Conservation (phyloP, 2,888 invertebrate species). For the Asteroscopus sphinx region DNA sequence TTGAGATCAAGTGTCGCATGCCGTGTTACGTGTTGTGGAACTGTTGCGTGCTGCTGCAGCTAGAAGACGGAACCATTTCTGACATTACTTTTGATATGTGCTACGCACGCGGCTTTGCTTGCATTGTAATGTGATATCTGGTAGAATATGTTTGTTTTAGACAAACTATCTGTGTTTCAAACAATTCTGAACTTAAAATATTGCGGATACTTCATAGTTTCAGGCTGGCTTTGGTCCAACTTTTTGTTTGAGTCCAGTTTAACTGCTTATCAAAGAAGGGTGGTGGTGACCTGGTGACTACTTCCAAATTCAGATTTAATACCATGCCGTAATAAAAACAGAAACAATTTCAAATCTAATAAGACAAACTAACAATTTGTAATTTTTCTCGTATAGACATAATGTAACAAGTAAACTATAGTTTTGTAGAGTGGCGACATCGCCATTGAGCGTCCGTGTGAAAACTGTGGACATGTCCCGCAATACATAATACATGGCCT, state of each 20-base stretch:
- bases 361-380: background rate
- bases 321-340: too few relatives aligned
- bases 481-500: constrained; percentile 49
- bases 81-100: background rate
- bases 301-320: too few relatives aligned
- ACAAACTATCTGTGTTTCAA: too few relatives aligned
- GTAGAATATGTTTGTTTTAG: too few relatives aligned
- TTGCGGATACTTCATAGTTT: too few relatives aligned
- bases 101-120: constrained; percentile 6
- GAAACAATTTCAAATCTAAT: background rate
- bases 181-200: too few relatives aligned
- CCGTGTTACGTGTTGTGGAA: constrained; percentile 15
- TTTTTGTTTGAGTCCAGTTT: too few relatives aligned
- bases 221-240: too few relatives aligned
- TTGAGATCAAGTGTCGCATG: constrained; percentile 26
- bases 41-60: constrained; percentile 9
- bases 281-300: too few relatives aligned
- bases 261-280: too few relatives aligned
- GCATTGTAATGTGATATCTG: too few relatives aligned
- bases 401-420: background rate
- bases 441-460: constrained; percentile 35
- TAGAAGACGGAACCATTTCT: background rate
- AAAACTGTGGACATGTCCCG: constrained; percentile 31
- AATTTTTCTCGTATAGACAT: constrained; percentile 2
- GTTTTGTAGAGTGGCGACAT: too few relatives aligned